Percentiles rank a stretch among this genome's conserved stretches.
These are phyloP conservation scores for Euphydryas editha DNA, from an alignment of 2,888 invertebrate genomes.

Conservation along the genomic window DNA sequence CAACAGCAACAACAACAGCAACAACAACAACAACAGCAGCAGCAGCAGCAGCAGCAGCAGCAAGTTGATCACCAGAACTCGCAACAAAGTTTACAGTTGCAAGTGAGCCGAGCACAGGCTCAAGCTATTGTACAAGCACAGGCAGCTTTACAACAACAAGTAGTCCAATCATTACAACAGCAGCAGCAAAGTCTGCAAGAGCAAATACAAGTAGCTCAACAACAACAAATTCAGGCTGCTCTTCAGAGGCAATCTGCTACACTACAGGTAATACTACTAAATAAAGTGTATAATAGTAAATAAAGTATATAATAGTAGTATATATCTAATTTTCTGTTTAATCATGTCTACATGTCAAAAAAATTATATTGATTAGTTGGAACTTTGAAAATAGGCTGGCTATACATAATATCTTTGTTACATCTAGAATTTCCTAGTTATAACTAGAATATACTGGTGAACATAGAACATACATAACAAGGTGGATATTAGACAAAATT, in stretches of 20 bases:
- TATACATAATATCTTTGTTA: too few relatives aligned
- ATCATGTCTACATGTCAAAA: background rate
- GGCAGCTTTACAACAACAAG: conserved; percentile 75
- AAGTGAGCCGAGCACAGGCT: conserved; percentile 77
- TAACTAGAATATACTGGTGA: too few relatives aligned
- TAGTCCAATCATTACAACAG: conserved; percentile 74
- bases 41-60: conserved; percentile 66
- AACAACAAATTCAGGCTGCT: conserved; percentile 79
- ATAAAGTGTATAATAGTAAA: too few relatives aligned
- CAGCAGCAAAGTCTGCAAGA: conserved; percentile 77
- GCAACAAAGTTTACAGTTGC: conserved; percentile 70
- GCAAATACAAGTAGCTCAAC: conserved; percentile 75
- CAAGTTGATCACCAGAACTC: conserved; percentile 56
- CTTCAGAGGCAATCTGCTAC: conserved; percentile 76
- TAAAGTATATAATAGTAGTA: too few relatives aligned
- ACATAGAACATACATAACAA: too few relatives aligned
- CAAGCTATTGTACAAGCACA: conserved; percentile 77
- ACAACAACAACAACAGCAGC: conserved; percentile 59
- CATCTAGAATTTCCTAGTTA: too few relatives aligned
- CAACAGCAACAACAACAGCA: conserved; percentile 61
- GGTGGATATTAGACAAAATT: too few relatives aligned
- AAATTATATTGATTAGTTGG: too few relatives aligned
- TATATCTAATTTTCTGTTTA: too few relatives aligned
- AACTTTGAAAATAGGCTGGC: too few relatives aligned
- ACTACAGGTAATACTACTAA: conserved; percentile 60